Base-by-base conservation (phyloP, 2,888 invertebrate species). In the Tridacna crocea region DNA sequence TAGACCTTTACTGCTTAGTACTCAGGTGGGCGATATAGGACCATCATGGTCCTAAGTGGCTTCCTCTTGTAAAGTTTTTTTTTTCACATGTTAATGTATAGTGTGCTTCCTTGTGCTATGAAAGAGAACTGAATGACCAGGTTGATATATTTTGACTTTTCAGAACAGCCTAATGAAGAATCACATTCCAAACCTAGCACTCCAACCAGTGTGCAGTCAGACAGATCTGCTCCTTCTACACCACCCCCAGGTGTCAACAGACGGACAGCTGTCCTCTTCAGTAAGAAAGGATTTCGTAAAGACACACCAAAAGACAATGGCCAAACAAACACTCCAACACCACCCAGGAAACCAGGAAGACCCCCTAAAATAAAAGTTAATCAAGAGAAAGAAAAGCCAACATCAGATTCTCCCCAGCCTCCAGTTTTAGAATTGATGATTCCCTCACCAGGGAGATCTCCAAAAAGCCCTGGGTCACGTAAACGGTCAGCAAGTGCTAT, bases 251-350 rank as follows among this genome's bases (percentile, higher is more conserved):
- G 95, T 6, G 96, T 96, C 12, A 96, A 96, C 92, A 95, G 96
- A 47, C 93, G 97, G 91, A 97, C 97, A 27, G 96, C 97, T n/a
- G 97, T 97, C 46, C 94, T 97, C 48, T 96, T 97, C 90, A 97
- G 97, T 15, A 95, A 97, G 72, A 97, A 97, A 94, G 96, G 91
- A 47, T 82, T 89, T 55, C 78, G 82, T 47, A 87, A 84, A 80
- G 86, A 86, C n/a, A 78, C 79, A 15, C 79, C 81, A n/a, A 87
- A 84, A 72, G 89, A 77, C 11, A 75, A 83, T 74, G 78, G 82
- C 19, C 79, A 85, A 68, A 84, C 82, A 55, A 79, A 80, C 48
- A 81, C 88, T 11, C 83, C 87, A 48, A 86, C 87, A 61, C 88
- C 88, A 12, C 83, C 87, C 13, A 77, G 91, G 36, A 83, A 92